Conservation (phyloP, 2,888 invertebrate genomes). For the Chaetogeoica ovagalla region DNA sequence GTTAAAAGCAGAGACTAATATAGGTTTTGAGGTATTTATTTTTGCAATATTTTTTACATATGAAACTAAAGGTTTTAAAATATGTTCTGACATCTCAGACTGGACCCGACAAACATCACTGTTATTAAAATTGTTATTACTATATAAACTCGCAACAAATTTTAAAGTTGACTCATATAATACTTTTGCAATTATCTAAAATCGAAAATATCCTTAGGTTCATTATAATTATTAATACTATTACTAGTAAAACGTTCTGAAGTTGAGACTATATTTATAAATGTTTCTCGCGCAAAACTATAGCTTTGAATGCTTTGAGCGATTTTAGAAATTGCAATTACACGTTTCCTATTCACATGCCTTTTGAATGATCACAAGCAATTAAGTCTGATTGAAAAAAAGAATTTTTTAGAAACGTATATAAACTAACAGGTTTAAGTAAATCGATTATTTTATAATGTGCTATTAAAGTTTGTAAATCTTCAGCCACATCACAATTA, state of each 20-base stretch:
- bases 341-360: conserved; percentile 4
- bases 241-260: no score
- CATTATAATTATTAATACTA: no score
- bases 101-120: background rate
- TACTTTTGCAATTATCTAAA: background rate
- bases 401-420: background rate
- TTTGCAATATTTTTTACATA: conserved; percentile 5
- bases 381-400: conserved; percentile 5
- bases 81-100: background rate
- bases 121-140: conserved; percentile 11
- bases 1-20: conserved; percentile 16
- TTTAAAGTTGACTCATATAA: conserved; percentile 4
- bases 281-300: no score
- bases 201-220: background rate
- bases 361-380: conserved; percentile 17
- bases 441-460: conserved; percentile 20
- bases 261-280: no score
- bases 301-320: no score
- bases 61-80: conserved; percentile 1
- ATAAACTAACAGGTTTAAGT: conserved; percentile 4
- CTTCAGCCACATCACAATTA: background rate
- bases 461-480: background rate
- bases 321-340: no score
- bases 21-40: background rate
- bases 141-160: conserved; percentile 11